These are phyloP conservation scores for Leptothorax acervorum DNA, from an alignment of 2,888 invertebrate genomes.

Conservation along the genomic window DNA sequence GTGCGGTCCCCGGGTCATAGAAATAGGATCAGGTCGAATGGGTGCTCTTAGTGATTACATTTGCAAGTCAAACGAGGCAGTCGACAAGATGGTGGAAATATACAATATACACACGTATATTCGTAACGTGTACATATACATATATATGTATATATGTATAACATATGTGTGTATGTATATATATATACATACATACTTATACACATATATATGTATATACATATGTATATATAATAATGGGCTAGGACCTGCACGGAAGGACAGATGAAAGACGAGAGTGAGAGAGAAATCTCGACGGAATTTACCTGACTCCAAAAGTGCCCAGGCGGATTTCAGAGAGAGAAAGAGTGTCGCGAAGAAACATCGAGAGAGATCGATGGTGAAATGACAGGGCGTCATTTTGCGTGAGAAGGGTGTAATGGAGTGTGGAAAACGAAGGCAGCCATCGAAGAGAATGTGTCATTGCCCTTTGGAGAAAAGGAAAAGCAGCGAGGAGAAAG, in stretches of 20 bases:
- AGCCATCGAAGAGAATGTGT: conserved; percentile 68
- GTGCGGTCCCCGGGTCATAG: conserved; percentile 66
- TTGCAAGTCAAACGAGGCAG: conserved; percentile 83
- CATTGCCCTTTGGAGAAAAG: conserved; percentile 52
- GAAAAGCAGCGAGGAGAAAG: not conserved
- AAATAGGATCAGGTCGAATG: conserved; percentile 74
- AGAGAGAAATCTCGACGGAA: conserved; percentile 18
- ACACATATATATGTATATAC: not conserved
- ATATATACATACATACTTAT: not conserved
- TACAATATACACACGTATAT: conserved; percentile 51
- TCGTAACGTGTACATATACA: not conserved
- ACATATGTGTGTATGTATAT: not conserved
- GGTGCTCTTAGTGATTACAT: conserved; percentile 83
- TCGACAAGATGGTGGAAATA: conserved; percentile 74
- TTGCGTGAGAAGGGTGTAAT: conserved; percentile 61
- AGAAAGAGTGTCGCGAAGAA: not conserved
- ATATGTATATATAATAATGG: conserved; percentile 44
- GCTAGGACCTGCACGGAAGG: not conserved
- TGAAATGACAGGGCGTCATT: conserved; percentile 58
- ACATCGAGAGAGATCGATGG: conserved; percentile 7
- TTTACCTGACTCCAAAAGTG: conserved; percentile 37
- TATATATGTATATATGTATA: too few species aligned
- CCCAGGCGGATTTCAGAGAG: not conserved
- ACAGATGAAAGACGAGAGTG: not conserved
- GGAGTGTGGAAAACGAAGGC: conserved; percentile 69